These are phyloP conservation scores for Cosmorhoe ocellata DNA, from an alignment of 2,888 invertebrate genomes.

Conservation along the genomic window DNA sequence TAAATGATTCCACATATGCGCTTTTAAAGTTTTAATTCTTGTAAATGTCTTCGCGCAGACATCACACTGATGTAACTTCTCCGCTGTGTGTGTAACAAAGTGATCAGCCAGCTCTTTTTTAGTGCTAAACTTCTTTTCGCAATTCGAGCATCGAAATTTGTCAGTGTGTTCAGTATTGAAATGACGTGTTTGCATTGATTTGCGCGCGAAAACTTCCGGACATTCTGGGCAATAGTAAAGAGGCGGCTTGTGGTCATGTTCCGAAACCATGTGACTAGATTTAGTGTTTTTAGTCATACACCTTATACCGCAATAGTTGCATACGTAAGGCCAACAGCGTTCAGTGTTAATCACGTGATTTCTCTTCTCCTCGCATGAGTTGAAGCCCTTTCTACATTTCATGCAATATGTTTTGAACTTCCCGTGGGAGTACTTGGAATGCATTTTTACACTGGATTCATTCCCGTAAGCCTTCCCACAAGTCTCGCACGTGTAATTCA, in stretches of 20 bases:
- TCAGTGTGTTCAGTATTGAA: slow-evolving; percentile 38
- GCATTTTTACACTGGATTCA: slow-evolving; percentile 23
- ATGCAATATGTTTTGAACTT: slow-evolving; percentile 22
- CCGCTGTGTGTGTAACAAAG: slow-evolving; percentile 24
- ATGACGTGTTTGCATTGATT: slow-evolving; percentile 34
- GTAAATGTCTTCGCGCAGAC: slow-evolving; percentile 28
- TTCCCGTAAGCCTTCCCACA: slow-evolving; percentile 32
- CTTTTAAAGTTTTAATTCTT: slow-evolving; percentile 26
- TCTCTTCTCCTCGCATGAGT: slow-evolving; percentile 31
- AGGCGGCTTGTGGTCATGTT: slow-evolving; percentile 36
- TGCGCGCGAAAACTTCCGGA: slow-evolving; percentile 36
- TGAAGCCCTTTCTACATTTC: slow-evolving; percentile 28
- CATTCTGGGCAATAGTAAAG: slow-evolving; percentile 43
- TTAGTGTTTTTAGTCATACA: slow-evolving; percentile 38
- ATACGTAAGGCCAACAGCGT: slow-evolving; percentile 40
- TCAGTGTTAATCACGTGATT: slow-evolving; percentile 35
- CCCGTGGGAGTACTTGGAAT: slow-evolving; percentile 22
- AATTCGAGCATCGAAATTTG: slow-evolving; percentile 26
- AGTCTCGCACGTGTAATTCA: slow-evolving; percentile 31
- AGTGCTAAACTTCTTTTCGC: slow-evolving; percentile 26
- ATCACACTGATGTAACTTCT: slow-evolving; percentile 27
- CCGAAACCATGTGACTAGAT: slow-evolving; percentile 34
- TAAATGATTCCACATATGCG: slow-evolving; percentile 29
- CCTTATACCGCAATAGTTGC: slow-evolving; percentile 38
- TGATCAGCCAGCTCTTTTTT: slow-evolving; percentile 22